Percentiles rank a stretch among this genome's conserved stretches.
phyloP scores from a whole-genome alignment of 2,797 vertebrate genomes.

The Tarsius wallacei region DNA sequence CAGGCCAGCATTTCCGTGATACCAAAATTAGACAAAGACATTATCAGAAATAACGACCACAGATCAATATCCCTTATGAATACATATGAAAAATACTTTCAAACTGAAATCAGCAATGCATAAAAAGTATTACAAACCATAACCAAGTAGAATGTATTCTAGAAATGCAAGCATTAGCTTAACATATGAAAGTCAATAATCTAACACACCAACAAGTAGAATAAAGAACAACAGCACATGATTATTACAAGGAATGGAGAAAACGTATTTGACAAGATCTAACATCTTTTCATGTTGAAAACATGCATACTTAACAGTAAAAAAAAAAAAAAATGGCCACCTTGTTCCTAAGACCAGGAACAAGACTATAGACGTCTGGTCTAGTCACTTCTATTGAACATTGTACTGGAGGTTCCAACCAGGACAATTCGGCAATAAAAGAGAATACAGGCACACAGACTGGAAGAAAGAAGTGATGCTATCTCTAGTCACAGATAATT shows the following conservation, averaged over 20 bases:
- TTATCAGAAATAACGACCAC: background rate
- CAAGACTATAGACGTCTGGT: background rate
- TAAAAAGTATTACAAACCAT: background rate
- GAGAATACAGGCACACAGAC: background rate
- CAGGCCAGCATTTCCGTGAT: no score
- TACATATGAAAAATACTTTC: background rate
- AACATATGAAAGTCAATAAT: background rate
- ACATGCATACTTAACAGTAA: background rate
- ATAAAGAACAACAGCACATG: background rate
- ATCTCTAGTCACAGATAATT: background rate
- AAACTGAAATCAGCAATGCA: background rate
- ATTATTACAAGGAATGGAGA: background rate
- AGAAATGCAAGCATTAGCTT: background rate
- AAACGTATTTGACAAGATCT: background rate
- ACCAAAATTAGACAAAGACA: background rate
- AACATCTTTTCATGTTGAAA: background rate
- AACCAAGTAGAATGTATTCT: background rate
- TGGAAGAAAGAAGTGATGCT: background rate
- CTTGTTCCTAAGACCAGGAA: background rate
- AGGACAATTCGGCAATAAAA: background rate
- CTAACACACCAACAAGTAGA: background rate
- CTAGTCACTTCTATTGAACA: background rate
- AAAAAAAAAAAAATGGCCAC: background rate
- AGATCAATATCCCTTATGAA: background rate
- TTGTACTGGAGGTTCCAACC: background rate